Base-by-base conservation (phyloP, 92 coral and sea anemone genomes). In the Bergia puertoricense region DNA sequence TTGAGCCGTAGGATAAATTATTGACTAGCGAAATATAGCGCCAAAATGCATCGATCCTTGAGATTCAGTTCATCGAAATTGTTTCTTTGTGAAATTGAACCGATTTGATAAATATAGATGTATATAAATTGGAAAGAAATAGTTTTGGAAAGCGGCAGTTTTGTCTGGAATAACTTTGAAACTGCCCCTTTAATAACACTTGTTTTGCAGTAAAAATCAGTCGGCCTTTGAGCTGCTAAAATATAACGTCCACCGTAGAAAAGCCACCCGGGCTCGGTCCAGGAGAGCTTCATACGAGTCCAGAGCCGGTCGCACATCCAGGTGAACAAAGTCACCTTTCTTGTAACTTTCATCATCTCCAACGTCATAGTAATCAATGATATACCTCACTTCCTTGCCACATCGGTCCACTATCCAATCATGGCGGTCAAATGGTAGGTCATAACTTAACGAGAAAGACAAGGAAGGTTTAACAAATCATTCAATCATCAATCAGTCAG, bases 341-440 rank as follows among this genome's bases (percentile, higher is more conserved):
- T 96, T 95, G 90, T 97, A 97, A 40, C 95, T 91, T 6, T 95
- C 98, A 68, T 97, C 99, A 73, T 94, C 95, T 8, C 99, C 99
- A 38, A 97, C 80, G 77, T 97, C 99, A 85, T 97, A 97, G 90
- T 97, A 97, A 91, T 97, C 99, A 80, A 97, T 97, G 67, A 97
- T 90, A 85, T 97, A 97, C 38, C 99, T 94, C 69, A 97, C 99
- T 59, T 91, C 87, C 85, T 85, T 93, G 57, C 99, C 98, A 67
- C 99, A 97, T 8, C 99, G 96, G 85, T 97, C 98, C 48, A 97
- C 89, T 16, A 97, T 88, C 99, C 99, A 97, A 86, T 97, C 99
- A 85, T 97, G 99, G 57, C 99, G 93, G 71, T 97, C 99, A 91
- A 97, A 97, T 46, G 99, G 99, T 65, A 97, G 92, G 89, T 97